Evolutionary conservation across 2,113 vertebrate species (phyloP).

Genomic region (Ammodramus savannarum): DNA sequence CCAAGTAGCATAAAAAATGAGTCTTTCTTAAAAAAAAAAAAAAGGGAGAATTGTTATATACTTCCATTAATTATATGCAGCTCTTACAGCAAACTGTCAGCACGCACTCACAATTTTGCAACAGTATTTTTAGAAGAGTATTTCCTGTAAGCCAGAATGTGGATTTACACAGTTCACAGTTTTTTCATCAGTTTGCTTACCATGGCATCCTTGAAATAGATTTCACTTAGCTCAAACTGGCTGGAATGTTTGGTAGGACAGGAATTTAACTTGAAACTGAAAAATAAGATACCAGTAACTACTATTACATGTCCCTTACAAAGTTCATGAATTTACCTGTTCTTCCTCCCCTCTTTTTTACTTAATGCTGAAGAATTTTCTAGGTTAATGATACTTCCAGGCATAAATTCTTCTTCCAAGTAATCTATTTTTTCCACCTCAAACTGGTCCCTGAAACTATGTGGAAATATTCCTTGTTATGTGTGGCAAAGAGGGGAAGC

Average conservation of each 20-base stretch:
- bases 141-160: not conserved
- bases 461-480: not conserved
- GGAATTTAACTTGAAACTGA: not conserved
- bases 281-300: not conserved
- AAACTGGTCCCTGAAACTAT: not conserved
- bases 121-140: not conserved
- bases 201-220: not conserved
- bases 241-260: not conserved
- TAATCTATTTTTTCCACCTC: not conserved
- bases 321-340: not conserved
- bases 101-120: not conserved
- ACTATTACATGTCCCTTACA: not conserved
- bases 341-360: not conserved
- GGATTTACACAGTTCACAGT: not conserved
- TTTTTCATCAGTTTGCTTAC: not conserved
- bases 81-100: not conserved
- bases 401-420: not conserved
- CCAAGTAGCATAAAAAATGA: not conserved
- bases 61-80: not conserved
- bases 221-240: not conserved
- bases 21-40: not conserved
- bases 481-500: not conserved
- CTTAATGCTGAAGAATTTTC: not conserved
- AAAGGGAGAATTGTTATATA: not conserved
- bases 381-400: constrained; percentile 9